Evolutionary conservation across 2,113 vertebrate species (phyloP).

Genomic region (Verasper variegatus): DNA sequence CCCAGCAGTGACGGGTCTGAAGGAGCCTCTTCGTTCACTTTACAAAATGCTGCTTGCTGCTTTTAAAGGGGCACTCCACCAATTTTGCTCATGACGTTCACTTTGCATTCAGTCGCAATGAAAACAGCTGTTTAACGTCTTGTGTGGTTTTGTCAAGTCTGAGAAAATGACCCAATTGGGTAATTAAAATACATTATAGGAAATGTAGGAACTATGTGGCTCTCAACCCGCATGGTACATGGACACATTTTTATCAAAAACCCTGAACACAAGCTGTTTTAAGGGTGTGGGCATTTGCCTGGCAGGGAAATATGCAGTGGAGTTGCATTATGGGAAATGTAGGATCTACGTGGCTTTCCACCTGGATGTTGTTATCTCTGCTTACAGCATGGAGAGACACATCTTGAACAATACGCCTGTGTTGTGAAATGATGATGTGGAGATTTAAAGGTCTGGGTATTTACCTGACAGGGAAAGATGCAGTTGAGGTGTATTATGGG

Average conservation of each 20-base stretch:
- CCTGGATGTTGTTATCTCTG: neutral
- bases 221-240: too few relatives aligned
- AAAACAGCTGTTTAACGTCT: neutral
- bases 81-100: conserved; percentile 2
- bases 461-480: neutral
- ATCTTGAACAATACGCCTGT: too few relatives aligned
- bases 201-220: too few relatives aligned
- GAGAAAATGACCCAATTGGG: conserved; percentile 7
- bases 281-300: too few relatives aligned
- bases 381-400: too few relatives aligned
- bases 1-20: conserved; percentile 39
- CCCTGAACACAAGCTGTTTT: too few relatives aligned
- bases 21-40: conserved; percentile 18
- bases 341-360: neutral
- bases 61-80: conserved; percentile 34
- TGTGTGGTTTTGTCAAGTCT: conserved; percentile 2
- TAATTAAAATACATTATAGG: too few relatives aligned
- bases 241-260: too few relatives aligned
- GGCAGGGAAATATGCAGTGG: neutral
- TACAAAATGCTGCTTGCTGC: neutral
- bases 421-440: too few relatives aligned
- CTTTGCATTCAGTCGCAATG: neutral
- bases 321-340: conserved; percentile 13
- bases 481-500: neutral
- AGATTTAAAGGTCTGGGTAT: too few relatives aligned